These are phyloP conservation scores for Macrocentrus cingulum DNA, from an alignment of 1,140 invertebrate genomes.

Conservation along the genomic window DNA sequence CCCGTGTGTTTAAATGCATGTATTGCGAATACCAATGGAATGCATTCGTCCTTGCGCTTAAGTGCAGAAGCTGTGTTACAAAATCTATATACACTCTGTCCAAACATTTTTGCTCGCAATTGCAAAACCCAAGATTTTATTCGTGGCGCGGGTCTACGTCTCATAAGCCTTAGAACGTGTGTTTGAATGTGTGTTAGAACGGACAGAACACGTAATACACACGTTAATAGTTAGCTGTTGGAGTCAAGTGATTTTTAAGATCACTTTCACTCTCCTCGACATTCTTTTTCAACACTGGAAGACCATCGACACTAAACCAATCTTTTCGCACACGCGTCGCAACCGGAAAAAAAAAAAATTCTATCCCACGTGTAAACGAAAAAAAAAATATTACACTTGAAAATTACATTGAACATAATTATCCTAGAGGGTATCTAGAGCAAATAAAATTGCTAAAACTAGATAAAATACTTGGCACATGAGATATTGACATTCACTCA, in stretches of 20 bases:
- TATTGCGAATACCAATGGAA: conserved; percentile 1
- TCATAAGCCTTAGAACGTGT: background rate
- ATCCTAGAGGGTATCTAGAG: background rate
- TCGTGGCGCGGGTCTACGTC: background rate
- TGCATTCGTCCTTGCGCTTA: conserved; percentile 18
- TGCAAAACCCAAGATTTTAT: conserved; percentile 23
- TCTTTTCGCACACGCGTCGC: conserved; percentile 5
- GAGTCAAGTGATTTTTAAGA: conserved; percentile 23
- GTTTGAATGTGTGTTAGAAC: background rate
- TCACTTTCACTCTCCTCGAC: conserved; percentile 24
- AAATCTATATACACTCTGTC: conserved; percentile 26
- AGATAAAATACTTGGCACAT: background rate
- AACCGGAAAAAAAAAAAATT: background rate
- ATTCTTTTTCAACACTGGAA: conserved; percentile 22
- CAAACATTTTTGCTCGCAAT: conserved; percentile 25
- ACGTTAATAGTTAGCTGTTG: background rate
- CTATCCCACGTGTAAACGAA: background rate
- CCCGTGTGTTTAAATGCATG: too few species aligned
- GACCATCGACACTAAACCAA: conserved; percentile 17
- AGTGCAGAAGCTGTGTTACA: conserved; percentile 19
- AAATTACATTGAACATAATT: background rate
- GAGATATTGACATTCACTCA: conserved; percentile 26
- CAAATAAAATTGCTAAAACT: background rate
- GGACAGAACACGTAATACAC: background rate
- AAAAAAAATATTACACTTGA: background rate